Evolutionary conservation across 2,797 vertebrate species (phyloP).

Genomic region (Poecilia gillii): DNA sequence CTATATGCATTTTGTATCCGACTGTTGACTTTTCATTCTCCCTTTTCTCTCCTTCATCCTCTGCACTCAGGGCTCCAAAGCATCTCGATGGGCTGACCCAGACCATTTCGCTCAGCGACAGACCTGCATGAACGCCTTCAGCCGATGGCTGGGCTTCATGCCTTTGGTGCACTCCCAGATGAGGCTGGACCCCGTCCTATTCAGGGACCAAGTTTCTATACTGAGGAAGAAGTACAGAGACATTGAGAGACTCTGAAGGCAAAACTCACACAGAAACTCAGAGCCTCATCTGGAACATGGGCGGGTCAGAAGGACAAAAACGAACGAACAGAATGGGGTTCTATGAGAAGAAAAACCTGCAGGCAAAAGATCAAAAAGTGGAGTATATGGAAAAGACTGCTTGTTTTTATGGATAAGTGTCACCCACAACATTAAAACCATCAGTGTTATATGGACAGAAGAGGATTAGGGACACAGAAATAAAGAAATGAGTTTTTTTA

Average conservation of each 20-base stretch:
- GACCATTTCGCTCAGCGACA: slow-evolving; percentile 87
- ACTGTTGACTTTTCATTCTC: neutral
- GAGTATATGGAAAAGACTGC: slow-evolving; percentile 14
- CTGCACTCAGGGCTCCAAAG: slow-evolving; percentile 76
- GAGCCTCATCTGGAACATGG: neutral
- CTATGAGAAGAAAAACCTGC: slow-evolving; percentile 24
- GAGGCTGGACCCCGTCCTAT: slow-evolving; percentile 84
- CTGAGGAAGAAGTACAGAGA: slow-evolving; percentile 86
- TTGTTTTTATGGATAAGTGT: slow-evolving; percentile 17
- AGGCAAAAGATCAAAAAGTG: slow-evolving; percentile 8
- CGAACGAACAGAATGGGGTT: slow-evolving; percentile 11
- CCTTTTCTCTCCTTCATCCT: slow-evolving; percentile 20
- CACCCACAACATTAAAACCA: slow-evolving; percentile 20
- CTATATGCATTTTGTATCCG: neutral
- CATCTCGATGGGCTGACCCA: slow-evolving; percentile 85
- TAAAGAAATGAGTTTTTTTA: too few species aligned
- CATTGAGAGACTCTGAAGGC: slow-evolving; percentile 78
- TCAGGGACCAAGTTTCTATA: slow-evolving; percentile 87
- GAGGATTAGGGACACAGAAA: too few species aligned
- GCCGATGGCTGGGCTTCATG: slow-evolving; percentile 85
- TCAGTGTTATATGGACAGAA: neutral
- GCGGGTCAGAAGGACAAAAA: slow-evolving; percentile 2
- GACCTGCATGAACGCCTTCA: slow-evolving; percentile 84
- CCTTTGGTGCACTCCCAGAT: slow-evolving; percentile 85
- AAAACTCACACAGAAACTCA: slow-evolving; percentile 5